Conservation (phyloP, 1,140 invertebrate species). For the Trachymyrmex cornetzi region DNA sequence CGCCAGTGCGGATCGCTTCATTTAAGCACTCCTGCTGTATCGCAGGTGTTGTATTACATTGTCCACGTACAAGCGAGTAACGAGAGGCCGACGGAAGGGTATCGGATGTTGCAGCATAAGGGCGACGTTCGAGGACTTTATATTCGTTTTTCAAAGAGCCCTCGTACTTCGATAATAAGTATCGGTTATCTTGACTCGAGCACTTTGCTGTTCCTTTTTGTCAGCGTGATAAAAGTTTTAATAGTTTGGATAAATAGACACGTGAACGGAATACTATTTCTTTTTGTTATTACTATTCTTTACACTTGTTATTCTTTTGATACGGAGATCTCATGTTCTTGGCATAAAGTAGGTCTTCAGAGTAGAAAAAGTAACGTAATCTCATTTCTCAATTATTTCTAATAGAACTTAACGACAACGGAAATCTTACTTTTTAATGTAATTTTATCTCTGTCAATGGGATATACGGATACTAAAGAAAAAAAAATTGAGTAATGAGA, state of each 20-base stretch:
- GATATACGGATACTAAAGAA: neutral
- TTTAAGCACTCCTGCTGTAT: constrained; percentile 63
- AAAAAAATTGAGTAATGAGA: neutral
- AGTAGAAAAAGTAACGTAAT: neutral
- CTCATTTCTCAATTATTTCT: neutral
- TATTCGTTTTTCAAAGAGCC: constrained; percentile 17
- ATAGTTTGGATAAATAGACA: neutral
- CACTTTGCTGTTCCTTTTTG: neutral
- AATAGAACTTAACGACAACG: neutral
- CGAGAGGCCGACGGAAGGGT: constrained; percentile 57
- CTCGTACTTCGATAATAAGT: constrained; percentile 11
- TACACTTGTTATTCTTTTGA: neutral
- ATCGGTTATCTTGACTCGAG: constrained; percentile 26
- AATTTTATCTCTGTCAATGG: neutral
- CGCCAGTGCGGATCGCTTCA: constrained; percentile 67
- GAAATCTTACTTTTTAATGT: constrained; percentile 1
- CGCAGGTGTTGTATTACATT: constrained; percentile 79
- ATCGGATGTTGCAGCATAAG: constrained; percentile 80
- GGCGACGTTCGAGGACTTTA: constrained; percentile 66
- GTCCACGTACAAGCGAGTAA: constrained; percentile 44
- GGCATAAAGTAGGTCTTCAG: neutral
- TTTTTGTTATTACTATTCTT: neutral
- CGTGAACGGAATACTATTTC: constrained; percentile 11
- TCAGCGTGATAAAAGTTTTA: neutral
- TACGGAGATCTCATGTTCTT: neutral